phyloP scores from a whole-genome alignment of 2,888 invertebrate species.

The Epicampocera succincta region DNA sequence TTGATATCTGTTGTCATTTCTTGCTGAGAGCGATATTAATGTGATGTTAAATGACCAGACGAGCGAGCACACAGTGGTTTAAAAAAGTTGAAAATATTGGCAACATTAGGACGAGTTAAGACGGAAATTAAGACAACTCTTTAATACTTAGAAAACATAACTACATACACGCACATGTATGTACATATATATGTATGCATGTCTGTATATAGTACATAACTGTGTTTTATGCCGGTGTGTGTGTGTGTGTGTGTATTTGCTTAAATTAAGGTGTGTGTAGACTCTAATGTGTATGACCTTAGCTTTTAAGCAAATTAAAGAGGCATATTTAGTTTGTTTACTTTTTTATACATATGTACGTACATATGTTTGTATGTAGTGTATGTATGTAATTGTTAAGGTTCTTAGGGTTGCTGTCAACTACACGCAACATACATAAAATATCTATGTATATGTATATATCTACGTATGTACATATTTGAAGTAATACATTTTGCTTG shows the following conservation, averaged over 20 bases:
- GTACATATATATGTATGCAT: no score
- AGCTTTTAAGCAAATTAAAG: no score
- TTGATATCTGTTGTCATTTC: conserved; percentile 59
- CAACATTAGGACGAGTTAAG: neutral
- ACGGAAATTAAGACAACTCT: neutral
- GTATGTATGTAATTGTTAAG: neutral
- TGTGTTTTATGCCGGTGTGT: no score
- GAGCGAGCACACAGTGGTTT: conserved; percentile 44
- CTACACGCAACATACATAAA: neutral
- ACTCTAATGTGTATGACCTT: no score
- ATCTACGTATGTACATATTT: neutral
- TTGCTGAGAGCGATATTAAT: conserved; percentile 50
- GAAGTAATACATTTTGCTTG: neutral
- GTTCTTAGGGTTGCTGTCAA: neutral
- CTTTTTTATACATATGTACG: no score
- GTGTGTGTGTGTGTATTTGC: no score
- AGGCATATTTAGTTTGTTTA: neutral
- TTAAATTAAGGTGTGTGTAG: no score
- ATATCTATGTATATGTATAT: neutral
- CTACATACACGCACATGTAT: no score
- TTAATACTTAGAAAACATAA: no score
- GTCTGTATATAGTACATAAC: no score
- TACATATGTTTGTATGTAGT: no score
- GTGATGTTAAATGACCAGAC: conserved; percentile 39
- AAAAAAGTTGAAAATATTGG: conserved; percentile 9